These are phyloP conservation scores for Caenorhabditis doughertyi DNA, from an alignment of 2,888 invertebrate genomes.

Conservation along the genomic window DNA sequence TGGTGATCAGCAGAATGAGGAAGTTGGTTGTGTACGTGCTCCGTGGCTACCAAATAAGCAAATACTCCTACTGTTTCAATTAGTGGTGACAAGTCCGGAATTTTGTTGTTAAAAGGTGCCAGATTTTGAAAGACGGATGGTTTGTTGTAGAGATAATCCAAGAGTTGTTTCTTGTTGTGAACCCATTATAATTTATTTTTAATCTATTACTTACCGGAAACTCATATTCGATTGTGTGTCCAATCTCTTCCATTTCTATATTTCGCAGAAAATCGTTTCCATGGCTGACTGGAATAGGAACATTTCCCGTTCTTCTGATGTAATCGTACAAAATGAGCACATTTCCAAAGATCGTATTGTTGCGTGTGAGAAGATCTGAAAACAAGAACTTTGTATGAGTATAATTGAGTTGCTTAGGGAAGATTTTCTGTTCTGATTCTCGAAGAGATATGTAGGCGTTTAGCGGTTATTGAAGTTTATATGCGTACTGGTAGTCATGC, in stretches of 20 bases:
- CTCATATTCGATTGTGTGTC: too few species aligned
- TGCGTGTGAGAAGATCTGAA: slow-evolving; percentile 68
- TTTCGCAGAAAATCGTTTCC: slow-evolving; percentile 51
- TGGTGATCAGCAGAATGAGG: slow-evolving; percentile 72
- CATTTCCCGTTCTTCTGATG: slow-evolving; percentile 49
- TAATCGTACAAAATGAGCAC: slow-evolving; percentile 72
- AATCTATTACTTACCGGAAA: slow-evolving; percentile 45
- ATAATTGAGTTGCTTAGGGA: too few species aligned
- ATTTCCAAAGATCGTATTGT: slow-evolving; percentile 66
- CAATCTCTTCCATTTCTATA: background rate
- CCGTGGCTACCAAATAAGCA: slow-evolving; percentile 64
- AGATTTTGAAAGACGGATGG: too few species aligned
- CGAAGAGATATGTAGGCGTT: too few species aligned
- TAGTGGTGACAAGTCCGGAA: slow-evolving; percentile 70
- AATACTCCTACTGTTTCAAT: slow-evolving; percentile 66
- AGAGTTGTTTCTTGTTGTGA: slow-evolving; percentile 68
- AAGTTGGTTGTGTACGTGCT: slow-evolving; percentile 57
- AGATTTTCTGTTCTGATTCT: too few species aligned
- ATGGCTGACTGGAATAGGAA: slow-evolving; percentile 60
- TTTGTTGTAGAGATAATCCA: slow-evolving; percentile 69
- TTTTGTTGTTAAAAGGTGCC: too few species aligned
- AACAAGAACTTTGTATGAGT: too few species aligned
- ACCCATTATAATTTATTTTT: slow-evolving; percentile 64
- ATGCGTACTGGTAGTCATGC: too few species aligned
- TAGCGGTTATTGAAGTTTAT: too few species aligned